These are phyloP conservation scores for Eristalis pertinax DNA, from an alignment of 2,888 invertebrate genomes.

Conservation along the genomic window DNA sequence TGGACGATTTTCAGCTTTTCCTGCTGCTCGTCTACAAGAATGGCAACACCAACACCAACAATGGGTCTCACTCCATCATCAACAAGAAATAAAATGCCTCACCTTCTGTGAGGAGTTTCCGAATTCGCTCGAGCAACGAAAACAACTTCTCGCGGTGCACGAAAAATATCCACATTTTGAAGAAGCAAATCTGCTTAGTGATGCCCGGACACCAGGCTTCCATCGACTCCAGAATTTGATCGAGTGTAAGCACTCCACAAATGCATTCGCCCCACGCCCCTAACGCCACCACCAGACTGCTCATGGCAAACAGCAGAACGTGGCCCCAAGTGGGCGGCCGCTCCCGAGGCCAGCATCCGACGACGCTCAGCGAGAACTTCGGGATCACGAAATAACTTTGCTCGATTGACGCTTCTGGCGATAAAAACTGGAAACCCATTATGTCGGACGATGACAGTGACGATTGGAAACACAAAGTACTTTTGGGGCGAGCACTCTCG, in stretches of 20 bases:
- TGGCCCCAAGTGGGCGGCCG: constrained; percentile 61
- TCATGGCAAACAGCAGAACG: constrained; percentile 74
- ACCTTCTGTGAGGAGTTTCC: constrained; percentile 75
- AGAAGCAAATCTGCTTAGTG: constrained; percentile 77
- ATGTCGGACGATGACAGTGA: not conserved
- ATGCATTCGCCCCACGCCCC: constrained; percentile 77
- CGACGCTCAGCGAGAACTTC: constrained; percentile 74
- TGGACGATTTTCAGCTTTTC: constrained; percentile 75
- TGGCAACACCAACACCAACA: not conserved
- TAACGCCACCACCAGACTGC: constrained; percentile 74
- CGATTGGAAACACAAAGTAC: not conserved
- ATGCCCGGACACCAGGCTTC: constrained; percentile 79
- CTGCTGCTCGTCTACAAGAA: constrained; percentile 29
- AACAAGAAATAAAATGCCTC: constrained; percentile 40
- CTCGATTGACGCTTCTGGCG: constrained; percentile 73
- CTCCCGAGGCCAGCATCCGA: constrained; percentile 78
- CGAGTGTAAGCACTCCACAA: constrained; percentile 76
- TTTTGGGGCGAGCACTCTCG: not conserved
- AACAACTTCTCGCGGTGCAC: constrained; percentile 74
- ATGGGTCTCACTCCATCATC: not conserved
- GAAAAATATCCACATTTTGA: constrained; percentile 78
- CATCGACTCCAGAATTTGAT: constrained; percentile 76
- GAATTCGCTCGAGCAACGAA: constrained; percentile 73
- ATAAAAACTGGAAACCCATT: constrained; percentile 72
- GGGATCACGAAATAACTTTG: constrained; percentile 76